A percentile compares a stretch with the other conserved stretches of the same genome.
Conservation (phyloP, 2,888 invertebrate species). For the Scaptomyza polygonia region DNA sequence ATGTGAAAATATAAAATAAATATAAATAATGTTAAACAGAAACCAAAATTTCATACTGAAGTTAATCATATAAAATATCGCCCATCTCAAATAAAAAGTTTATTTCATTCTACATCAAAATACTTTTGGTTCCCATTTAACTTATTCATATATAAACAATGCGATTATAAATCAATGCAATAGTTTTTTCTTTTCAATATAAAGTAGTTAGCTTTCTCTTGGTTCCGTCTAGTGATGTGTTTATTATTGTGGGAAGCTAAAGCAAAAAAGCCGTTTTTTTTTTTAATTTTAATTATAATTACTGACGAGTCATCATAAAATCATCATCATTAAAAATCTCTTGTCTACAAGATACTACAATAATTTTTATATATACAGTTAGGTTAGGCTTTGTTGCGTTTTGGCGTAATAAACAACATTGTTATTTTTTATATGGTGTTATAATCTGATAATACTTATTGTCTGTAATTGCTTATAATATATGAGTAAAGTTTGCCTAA, state of each 20-base stretch:
- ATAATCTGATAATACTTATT: background rate
- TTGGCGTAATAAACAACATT: slow-evolving; percentile 3
- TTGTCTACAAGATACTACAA: background rate
- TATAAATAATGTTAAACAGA: too few relatives aligned
- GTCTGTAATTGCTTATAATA: background rate
- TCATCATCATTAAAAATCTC: background rate
- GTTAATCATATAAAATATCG: background rate
- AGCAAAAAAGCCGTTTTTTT: background rate
- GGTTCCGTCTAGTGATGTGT: too few relatives aligned
- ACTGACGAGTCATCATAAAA: background rate
- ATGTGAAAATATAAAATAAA: too few relatives aligned
- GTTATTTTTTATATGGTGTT: background rate
- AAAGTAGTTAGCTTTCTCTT: background rate
- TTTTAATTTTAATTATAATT: background rate
- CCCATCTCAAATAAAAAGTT: too few relatives aligned
- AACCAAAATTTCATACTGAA: background rate
- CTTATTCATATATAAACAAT: background rate
- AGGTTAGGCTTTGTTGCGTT: slow-evolving; percentile 3
- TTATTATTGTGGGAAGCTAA: background rate
- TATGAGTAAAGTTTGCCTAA: background rate
- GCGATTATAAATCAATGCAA: background rate
- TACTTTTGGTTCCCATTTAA: background rate
- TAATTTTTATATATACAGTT: slow-evolving; percentile 4
- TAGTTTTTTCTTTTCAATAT: background rate
- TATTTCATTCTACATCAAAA: background rate